phyloP scores from a whole-genome alignment of 2,797 vertebrate genomes.

The Rhinichthys osculus region DNA sequence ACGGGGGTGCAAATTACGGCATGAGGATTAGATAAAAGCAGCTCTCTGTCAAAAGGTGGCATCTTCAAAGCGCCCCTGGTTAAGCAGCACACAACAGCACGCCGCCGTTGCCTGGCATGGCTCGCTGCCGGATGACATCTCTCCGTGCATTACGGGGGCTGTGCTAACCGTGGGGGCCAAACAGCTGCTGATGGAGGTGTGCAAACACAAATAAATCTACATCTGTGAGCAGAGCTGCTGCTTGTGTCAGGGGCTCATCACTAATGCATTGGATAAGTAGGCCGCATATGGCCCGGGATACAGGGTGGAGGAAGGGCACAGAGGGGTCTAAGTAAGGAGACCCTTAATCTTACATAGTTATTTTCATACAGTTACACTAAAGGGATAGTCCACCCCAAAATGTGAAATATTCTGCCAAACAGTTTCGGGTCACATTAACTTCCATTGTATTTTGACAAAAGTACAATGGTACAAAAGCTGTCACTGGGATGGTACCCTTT shows the following conservation, averaged over 20 bases:
- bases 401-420: not conserved
- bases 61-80: slow-evolving; percentile 71
- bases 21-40: slow-evolving; percentile 83
- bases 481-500: too few relatives aligned
- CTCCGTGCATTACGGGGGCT: slow-evolving; percentile 75
- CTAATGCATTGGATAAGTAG: slow-evolving; percentile 48
- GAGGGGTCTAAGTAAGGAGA: not conserved
- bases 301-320: slow-evolving; percentile 10
- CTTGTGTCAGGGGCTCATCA: slow-evolving; percentile 50
- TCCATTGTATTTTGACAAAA: not conserved
- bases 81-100: slow-evolving; percentile 59
- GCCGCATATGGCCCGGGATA: slow-evolving; percentile 36
- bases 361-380: not conserved
- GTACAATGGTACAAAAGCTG: too few relatives aligned
- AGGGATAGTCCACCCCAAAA: not conserved
- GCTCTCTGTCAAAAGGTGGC: slow-evolving; percentile 78
- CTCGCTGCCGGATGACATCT: slow-evolving; percentile 80
- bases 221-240: slow-evolving; percentile 63
- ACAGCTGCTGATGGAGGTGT: slow-evolving; percentile 73
- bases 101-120: slow-evolving; percentile 74
- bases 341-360: too few relatives aligned
- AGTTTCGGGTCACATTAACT: too few relatives aligned
- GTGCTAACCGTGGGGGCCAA: slow-evolving; percentile 77
- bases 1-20: slow-evolving; percentile 80
- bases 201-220: slow-evolving; percentile 74